Percentiles rank a stretch among this genome's conserved stretches.
These are phyloP conservation scores for Phengaris alcon DNA, from an alignment of 2,888 invertebrate species.

Conservation along the genomic window DNA sequence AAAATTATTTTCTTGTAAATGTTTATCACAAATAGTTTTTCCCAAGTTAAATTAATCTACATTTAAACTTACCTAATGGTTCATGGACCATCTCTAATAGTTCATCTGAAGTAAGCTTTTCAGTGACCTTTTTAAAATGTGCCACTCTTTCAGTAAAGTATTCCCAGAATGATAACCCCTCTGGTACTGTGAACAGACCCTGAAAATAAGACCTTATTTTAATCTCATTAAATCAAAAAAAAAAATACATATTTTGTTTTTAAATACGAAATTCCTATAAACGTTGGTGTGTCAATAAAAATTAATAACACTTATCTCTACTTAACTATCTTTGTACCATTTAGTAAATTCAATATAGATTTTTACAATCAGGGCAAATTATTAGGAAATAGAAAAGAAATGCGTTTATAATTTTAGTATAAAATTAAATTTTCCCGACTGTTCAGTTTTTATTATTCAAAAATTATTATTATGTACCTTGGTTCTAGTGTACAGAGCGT, in stretches of 20 bases:
- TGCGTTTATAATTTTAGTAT: no score
- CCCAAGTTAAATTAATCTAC: background rate
- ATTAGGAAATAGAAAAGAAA: no score
- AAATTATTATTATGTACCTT: slow-evolving; percentile 48
- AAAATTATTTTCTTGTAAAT: slow-evolving; percentile 12
- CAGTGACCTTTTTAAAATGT: slow-evolving; percentile 83
- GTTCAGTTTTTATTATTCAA: background rate
- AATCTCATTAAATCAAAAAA: no score
- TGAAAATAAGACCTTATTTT: slow-evolving; percentile 46
- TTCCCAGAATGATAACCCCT: slow-evolving; percentile 84
- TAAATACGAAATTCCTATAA: no score
- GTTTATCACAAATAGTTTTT: background rate
- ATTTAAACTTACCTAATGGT: slow-evolving; percentile 68
- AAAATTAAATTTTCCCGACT: no score
- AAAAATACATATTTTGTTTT: no score
- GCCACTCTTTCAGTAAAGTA: slow-evolving; percentile 83
- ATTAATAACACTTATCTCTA: no score
- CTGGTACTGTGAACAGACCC: slow-evolving; percentile 81
- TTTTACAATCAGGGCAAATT: no score
- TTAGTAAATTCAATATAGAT: no score
- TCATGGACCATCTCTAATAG: slow-evolving; percentile 81
- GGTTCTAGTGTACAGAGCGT: slow-evolving; percentile 62
- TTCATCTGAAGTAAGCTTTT: slow-evolving; percentile 80
- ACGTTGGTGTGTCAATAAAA: no score
- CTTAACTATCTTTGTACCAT: no score